Conservation (phyloP, 2,113 vertebrate genomes). For the Syngnathoides biaculeatus region DNA sequence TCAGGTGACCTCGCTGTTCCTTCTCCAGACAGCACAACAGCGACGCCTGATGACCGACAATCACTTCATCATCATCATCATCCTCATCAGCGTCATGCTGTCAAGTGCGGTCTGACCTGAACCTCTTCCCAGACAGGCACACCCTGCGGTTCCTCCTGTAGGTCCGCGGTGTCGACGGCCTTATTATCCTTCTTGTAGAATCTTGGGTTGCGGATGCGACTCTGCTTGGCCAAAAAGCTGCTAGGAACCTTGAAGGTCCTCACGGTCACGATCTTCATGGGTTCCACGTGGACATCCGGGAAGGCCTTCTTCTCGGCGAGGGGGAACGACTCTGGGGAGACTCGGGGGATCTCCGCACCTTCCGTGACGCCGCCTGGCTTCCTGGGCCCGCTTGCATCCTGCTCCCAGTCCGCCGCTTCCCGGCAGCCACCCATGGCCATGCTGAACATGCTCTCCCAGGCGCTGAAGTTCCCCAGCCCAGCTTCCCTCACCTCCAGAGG, state of each 20-base stretch:
- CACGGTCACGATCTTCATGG: constrained; percentile 86
- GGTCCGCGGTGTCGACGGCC: constrained; percentile 87
- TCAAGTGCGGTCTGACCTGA: constrained; percentile 53
- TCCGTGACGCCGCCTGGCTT: constrained; percentile 20
- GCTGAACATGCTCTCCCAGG: constrained; percentile 91
- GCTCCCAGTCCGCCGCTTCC: constrained; percentile 24
- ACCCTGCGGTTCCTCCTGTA: constrained; percentile 71
- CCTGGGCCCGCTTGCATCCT: neutral
- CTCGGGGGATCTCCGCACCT: constrained; percentile 22
- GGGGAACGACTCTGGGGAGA: neutral
- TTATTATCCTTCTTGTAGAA: constrained; percentile 72
- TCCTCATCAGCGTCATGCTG: neutral
- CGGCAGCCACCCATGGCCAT: constrained; percentile 83
- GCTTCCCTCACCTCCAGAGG: constrained; percentile 48
- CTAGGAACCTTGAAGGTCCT: constrained; percentile 86
- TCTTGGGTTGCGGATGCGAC: constrained; percentile 79
- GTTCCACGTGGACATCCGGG: constrained; percentile 81
- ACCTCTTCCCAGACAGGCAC: constrained; percentile 83
- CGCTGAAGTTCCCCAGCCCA: constrained; percentile 73
- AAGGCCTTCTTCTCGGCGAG: constrained; percentile 65
- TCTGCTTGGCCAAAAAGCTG: constrained; percentile 83
- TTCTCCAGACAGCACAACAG: constrained; percentile 89
- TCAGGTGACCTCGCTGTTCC: constrained; percentile 85
- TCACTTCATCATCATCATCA: neutral
- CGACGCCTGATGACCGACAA: constrained; percentile 64